Evolutionary conservation across 2,113 vertebrate genomes (phyloP).

Genomic region (Cyanoderma ruficeps): DNA sequence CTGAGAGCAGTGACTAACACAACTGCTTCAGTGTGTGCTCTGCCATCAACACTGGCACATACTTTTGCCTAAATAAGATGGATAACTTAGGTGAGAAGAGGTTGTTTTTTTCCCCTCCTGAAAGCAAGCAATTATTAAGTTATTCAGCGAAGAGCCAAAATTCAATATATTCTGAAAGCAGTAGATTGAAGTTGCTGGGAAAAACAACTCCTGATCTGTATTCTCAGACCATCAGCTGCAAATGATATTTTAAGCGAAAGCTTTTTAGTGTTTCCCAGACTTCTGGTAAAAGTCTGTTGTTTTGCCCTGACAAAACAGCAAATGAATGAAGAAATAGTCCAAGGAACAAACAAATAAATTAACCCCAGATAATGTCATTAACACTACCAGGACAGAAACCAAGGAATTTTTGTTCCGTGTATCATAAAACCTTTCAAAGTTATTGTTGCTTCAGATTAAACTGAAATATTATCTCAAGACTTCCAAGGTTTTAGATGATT

Average conservation of each 20-base stretch:
- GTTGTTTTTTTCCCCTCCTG: too few relatives aligned
- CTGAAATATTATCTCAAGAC: not conserved
- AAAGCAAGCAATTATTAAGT: not conserved
- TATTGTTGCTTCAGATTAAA: not conserved
- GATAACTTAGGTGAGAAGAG: not conserved
- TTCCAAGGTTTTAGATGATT: not conserved
- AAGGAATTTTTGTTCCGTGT: not conserved
- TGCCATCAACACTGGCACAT: not conserved
- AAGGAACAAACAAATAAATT: not conserved
- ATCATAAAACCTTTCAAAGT: not conserved
- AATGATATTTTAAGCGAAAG: not conserved
- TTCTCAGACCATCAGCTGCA: not conserved
- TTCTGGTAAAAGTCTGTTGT: not conserved
- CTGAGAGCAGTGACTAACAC: constrained; percentile 26
- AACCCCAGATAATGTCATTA: not conserved
- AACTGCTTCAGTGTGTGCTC: not conserved
- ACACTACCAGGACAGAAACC: not conserved
- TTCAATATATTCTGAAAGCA: not conserved
- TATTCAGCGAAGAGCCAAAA: not conserved
- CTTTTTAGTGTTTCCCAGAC: not conserved
- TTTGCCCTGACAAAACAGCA: not conserved
- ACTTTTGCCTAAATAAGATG: not conserved
- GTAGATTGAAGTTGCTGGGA: not conserved
- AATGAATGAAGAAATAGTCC: not conserved
- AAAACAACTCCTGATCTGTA: not conserved